Base-by-base conservation (phyloP, 1,140 invertebrate genomes). In the Stratiolaelaps scimitus region DNA sequence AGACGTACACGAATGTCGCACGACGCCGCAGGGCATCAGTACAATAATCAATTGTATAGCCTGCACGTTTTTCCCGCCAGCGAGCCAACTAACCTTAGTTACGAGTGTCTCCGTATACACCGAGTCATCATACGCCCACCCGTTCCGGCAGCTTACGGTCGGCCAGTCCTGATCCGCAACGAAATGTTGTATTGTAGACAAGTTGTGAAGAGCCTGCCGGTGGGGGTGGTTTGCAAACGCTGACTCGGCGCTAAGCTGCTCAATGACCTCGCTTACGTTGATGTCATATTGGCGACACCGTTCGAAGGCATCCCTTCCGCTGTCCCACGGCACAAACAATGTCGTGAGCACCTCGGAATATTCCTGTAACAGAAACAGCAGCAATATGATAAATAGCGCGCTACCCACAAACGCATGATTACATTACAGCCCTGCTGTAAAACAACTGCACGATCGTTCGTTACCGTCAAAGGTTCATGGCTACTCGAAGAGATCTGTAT, bases 91-190 rank as follows among this genome's bases (percentile, higher is more conserved):
- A 66, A 76, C 75, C 68, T 77, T 72, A 7, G 74, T 76, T 5
- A 76, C 76, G 28, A 77, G 69, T 10, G 76, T 77, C 45, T 72
- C 70, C 48, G 71, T 69, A 40, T 76, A 75, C 1, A 71, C 68
- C 1, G 73, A 71, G 23, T 70, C 73, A 67, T 77, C 74, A 67
- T 72, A 77, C 56, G 70, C 67, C 74, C 74, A 77, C 30, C 75
- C 76, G 48, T 74, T 46, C 29, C 66, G 70, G 64, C 76, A 77
- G 7, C 69, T 66, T 7, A 64, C 44, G 10, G 67, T 67, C 1
- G 69, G 67, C 83, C 83, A 66, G 40, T 28, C n/a, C n/a, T 48
- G 20, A 7, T 66, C 64, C 19, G 65, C 67, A 28, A 48, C 47
- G 47, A 6, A 48, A 23, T 48, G 19, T 4, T 15, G 7, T 4